Evolutionary conservation across 2,888 invertebrate genomes (phyloP).

Genomic region (Erebia ligea): DNA sequence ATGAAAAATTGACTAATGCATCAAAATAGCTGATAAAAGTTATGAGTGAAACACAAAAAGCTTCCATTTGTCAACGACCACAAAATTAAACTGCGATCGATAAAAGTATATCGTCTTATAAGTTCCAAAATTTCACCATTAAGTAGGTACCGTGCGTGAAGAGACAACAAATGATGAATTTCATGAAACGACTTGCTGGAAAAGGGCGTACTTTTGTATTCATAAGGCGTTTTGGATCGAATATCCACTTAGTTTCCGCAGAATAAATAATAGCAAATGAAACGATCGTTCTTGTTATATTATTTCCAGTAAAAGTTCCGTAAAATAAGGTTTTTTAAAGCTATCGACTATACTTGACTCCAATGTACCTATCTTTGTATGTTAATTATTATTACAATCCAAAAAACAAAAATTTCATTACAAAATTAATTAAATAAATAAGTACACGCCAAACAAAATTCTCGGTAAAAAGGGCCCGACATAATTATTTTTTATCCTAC

Average conservation of each 20-base stretch:
- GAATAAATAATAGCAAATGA: constrained; percentile 22
- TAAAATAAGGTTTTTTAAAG: not conserved
- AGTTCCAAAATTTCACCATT: constrained; percentile 38
- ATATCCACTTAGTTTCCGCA: constrained; percentile 33
- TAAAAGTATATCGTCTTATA: constrained; percentile 15
- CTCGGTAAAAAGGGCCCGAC: not conserved
- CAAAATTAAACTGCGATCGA: constrained; percentile 14
- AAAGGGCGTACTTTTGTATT: constrained; percentile 36
- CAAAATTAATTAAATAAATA: not conserved
- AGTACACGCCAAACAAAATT: not conserved
- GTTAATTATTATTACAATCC: not conserved
- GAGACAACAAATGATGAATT: constrained; percentile 43
- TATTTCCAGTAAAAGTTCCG: not conserved
- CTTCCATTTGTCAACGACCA: constrained; percentile 16
- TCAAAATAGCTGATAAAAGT: not conserved
- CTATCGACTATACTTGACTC: not conserved
- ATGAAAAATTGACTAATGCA: not conserved
- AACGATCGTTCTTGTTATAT: not conserved
- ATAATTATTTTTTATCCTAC: not conserved
- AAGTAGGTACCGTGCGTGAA: constrained; percentile 37
- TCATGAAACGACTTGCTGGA: constrained; percentile 35
- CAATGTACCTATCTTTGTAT: not conserved
- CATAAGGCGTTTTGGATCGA: constrained; percentile 35
- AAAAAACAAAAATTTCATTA: not conserved
- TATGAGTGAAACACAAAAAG: constrained; percentile 8